These are phyloP conservation scores for Vicugna pacos DNA, from an alignment of 2,113 vertebrate genomes.

Conservation along the genomic window DNA sequence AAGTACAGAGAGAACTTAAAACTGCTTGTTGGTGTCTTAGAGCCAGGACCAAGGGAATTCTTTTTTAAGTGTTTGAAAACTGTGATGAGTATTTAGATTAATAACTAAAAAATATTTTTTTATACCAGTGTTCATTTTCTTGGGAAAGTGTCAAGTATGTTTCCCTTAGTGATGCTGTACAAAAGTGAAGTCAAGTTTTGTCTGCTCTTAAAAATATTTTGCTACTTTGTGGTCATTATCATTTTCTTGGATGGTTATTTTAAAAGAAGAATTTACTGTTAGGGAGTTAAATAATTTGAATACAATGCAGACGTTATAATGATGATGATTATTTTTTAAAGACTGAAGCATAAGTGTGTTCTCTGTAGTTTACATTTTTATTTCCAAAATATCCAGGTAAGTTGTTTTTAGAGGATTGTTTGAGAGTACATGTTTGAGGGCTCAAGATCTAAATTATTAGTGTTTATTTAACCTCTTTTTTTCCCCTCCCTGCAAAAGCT, in stretches of 20 bases:
- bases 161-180: background rate
- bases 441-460: background rate
- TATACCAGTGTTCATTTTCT: constrained; percentile 15
- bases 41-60: background rate
- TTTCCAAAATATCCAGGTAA: constrained; percentile 41
- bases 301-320: background rate
- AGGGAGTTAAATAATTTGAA: constrained; percentile 29
- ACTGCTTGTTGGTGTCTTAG: background rate
- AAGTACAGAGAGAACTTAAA: background rate
- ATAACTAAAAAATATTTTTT: background rate
- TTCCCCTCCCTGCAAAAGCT: background rate
- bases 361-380: background rate
- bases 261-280: background rate
- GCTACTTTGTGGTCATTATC: background rate
- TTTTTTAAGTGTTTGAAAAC: constrained; percentile 28
- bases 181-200: constrained; percentile 15
- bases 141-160: background rate
- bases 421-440: background rate
- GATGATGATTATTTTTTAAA: constrained; percentile 22
- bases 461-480: background rate
- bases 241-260: constrained; percentile 12
- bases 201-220: constrained; percentile 3
- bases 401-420: constrained; percentile 19
- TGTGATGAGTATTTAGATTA: constrained; percentile 24
- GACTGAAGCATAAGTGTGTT: background rate